Conservation (phyloP, 1,140 invertebrate genomes). For the Brachionus manjavacas region DNA sequence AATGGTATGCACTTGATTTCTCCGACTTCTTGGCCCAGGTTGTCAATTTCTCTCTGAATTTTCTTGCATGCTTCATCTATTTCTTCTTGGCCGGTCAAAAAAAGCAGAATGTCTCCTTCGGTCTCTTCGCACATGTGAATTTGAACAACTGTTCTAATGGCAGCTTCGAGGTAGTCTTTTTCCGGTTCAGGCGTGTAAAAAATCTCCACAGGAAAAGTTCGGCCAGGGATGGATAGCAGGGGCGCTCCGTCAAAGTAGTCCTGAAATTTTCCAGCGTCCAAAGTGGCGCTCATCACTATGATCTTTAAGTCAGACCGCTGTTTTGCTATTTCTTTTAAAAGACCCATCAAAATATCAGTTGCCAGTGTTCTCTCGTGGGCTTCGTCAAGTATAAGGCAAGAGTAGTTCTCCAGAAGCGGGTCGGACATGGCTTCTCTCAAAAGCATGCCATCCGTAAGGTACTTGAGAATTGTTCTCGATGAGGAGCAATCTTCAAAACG, state of each 20-base stretch:
- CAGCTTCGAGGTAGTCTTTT: constrained; percentile 93
- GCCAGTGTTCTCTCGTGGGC: constrained; percentile 97
- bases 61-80: constrained; percentile 99
- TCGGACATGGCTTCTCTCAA: constrained; percentile 97
- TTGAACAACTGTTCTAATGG: constrained; percentile 95
- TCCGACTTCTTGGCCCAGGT: constrained; percentile 88
- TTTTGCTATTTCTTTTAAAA: constrained; percentile 92
- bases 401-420: constrained; percentile 91
- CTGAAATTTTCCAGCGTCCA: constrained; percentile 99
- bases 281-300: constrained; percentile 97
- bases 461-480: constrained; percentile 80
- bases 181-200: constrained; percentile 99
- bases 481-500: constrained; percentile 99
- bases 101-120: constrained; percentile 80
- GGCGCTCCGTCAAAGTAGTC: constrained; percentile 97
- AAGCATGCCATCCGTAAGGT: constrained; percentile 99
- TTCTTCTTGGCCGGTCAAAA: constrained; percentile 92
- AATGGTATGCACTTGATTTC: constrained; percentile 96
- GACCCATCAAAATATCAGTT: constrained; percentile 96
- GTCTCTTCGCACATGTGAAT: constrained; percentile 98
- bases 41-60: constrained; percentile 92
- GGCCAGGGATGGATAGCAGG: constrained; percentile 92
- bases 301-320: constrained; percentile 89
- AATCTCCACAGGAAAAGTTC: constrained; percentile 94
- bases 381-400: constrained; percentile 89